phyloP scores from a whole-genome alignment of 2,888 invertebrate species.

The Catocala nupta region DNA sequence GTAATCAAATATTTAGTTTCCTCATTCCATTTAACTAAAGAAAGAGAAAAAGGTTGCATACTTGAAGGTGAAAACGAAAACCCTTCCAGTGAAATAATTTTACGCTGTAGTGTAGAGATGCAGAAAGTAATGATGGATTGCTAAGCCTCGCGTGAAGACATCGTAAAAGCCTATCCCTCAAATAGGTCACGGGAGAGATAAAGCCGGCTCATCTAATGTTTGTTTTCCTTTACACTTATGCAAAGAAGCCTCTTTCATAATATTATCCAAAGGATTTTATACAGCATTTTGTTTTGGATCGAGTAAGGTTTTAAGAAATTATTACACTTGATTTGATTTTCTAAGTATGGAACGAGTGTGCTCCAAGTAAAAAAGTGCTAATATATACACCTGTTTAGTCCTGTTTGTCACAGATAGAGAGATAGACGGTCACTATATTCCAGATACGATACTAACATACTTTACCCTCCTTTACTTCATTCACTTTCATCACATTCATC shows the following conservation, averaged over 20 bases:
- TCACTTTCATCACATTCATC: no score
- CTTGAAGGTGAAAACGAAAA: constrained; percentile 3
- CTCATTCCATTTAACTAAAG: not conserved
- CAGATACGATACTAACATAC: no score
- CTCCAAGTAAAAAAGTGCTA: no score
- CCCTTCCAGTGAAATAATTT: not conserved
- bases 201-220: constrained; percentile 9
- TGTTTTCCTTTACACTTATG: constrained; percentile 5
- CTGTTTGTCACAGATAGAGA: no score
- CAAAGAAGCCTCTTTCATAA: not conserved
- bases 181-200: constrained; percentile 12
- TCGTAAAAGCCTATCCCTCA: constrained; percentile 14
- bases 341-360: no score
- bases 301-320: not conserved
- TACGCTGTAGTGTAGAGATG: not conserved
- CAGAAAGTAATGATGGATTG: constrained; percentile 9
- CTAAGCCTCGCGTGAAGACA: constrained; percentile 5
- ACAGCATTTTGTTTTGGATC: not conserved
- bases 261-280: no score
- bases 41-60: not conserved
- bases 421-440: no score
- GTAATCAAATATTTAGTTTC: no score
- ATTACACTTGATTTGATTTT: no score
- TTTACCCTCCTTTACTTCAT: no score
- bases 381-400: no score